Evolutionary conservation across 2,888 invertebrate species (phyloP), one percentile per base, ranked within the genome.

Genomic region (Euzophera pinguis): DNA sequence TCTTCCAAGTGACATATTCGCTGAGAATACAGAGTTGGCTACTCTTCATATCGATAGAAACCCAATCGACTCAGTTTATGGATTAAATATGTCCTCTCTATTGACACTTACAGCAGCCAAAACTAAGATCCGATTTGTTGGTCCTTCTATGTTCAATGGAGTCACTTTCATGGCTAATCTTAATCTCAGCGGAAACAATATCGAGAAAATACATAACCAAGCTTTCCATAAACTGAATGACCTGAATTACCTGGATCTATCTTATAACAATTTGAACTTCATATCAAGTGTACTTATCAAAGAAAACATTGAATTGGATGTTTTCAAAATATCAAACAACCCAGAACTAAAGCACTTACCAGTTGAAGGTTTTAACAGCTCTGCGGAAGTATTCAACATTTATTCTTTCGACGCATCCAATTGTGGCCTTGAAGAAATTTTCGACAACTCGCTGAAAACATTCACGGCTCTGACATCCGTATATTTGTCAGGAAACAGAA

Each of bases 361-460:
- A 0, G 86, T 79, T 13, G 91, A 93, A 60, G 93, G 94, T 38
- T 95, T 95, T 75, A 91, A 91, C 59, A 91, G 92, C 61, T 89
- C 90, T 27, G 92, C 91, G 35, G 91, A 91, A 52, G 88, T 91
- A 67, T 93, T 92, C 67, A 93, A 92, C 59, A 92, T 94, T 55
- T 93, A 93, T 72, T 89, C 92, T 41, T 93, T 96, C 67, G 95
- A 96, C 62, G 93, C 95, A 14, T 93, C 94, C 3, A 92, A 94
- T 71, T 96, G 96, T 71, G 93, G 93, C 8, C 89, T 96, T 14
- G 91, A 92, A 47, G 90, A 90, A 55, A 83, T 94, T 52, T 91
- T 91, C 42, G 91, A 92, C 59, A 91, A 92, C 59, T 93, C 94
- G 0, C 93, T 96, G 70, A 91, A 92, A 60, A 92, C 93, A 1